A percentile compares a stretch with the other conserved stretches of the same genome.
Conservation (phyloP, 2,888 invertebrate genomes). For the Busseola fusca region DNA sequence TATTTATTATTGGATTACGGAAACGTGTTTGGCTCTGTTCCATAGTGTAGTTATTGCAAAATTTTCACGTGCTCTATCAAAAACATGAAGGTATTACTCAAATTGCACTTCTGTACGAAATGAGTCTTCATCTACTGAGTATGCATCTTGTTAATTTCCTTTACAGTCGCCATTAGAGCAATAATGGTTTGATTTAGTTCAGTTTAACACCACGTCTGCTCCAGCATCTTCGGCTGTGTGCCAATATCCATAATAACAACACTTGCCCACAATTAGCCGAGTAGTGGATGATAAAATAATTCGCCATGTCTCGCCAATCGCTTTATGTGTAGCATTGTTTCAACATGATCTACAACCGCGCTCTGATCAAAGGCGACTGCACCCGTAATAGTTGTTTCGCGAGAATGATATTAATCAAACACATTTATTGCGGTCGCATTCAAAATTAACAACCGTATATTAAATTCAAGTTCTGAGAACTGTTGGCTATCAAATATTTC, state of each 20-base stretch:
- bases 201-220: conserved; percentile 49
- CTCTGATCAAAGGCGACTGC: conserved; percentile 81
- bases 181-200: conserved; percentile 58
- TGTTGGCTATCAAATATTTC: conserved; percentile 86
- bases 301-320: conserved; percentile 70
- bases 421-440: conserved; percentile 85
- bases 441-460: conserved; percentile 83
- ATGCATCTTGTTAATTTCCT: conserved; percentile 50
- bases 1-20: conserved; percentile 71
- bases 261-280: conserved; percentile 59
- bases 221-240: conserved; percentile 55
- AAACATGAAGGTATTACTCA: conserved; percentile 55
- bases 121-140: conserved; percentile 10
- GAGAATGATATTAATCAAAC: conserved; percentile 86
- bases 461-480: conserved; percentile 84
- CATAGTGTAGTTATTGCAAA: conserved; percentile 66
- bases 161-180: conserved; percentile 46
- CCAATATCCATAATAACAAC: conserved; percentile 58
- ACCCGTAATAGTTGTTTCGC: conserved; percentile 83
- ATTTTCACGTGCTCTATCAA: conserved; percentile 65
- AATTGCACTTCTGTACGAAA: conserved; percentile 29
- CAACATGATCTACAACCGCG: conserved; percentile 77
- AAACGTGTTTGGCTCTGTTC: conserved; percentile 70
- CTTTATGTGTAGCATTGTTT: conserved; percentile 71
- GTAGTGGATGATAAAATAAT: conserved; percentile 71